These are phyloP conservation scores for Pluvianellus socialis DNA, from an alignment of 2,113 vertebrate species.

Conservation along the genomic window DNA sequence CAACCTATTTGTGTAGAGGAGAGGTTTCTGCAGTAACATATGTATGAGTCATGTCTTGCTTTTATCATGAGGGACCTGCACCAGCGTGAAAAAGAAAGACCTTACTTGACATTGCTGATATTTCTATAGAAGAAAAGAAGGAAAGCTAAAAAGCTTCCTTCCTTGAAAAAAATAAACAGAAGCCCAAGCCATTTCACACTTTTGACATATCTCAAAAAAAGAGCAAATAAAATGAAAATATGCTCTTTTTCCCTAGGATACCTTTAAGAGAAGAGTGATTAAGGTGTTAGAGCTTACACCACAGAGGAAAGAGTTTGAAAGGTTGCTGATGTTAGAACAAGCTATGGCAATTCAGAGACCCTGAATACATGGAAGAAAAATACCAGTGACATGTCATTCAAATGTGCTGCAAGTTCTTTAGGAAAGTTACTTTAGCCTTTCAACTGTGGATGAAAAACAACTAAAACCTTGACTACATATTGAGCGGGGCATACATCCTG, in stretches of 20 bases:
- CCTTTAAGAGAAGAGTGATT: neutral
- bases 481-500: neutral
- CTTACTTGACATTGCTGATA: neutral
- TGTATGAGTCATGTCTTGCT: neutral
- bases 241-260: neutral
- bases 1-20: neutral
- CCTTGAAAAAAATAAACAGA: neutral
- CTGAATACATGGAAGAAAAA: neutral
- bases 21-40: neutral
- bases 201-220: neutral
- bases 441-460: neutral
- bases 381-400: neutral
- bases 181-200: neutral
- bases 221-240: neutral
- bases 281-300: neutral
- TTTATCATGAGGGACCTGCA: neutral
- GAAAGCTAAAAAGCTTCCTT: neutral
- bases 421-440: neutral
- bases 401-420: neutral
- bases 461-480: neutral
- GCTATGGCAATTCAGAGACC: neutral
- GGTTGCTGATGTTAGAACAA: neutral
- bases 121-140: neutral
- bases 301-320: neutral
- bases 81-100: neutral